Evolutionary conservation across 1,140 invertebrate species (phyloP).

Genomic region (Nephotettix cincticeps): DNA sequence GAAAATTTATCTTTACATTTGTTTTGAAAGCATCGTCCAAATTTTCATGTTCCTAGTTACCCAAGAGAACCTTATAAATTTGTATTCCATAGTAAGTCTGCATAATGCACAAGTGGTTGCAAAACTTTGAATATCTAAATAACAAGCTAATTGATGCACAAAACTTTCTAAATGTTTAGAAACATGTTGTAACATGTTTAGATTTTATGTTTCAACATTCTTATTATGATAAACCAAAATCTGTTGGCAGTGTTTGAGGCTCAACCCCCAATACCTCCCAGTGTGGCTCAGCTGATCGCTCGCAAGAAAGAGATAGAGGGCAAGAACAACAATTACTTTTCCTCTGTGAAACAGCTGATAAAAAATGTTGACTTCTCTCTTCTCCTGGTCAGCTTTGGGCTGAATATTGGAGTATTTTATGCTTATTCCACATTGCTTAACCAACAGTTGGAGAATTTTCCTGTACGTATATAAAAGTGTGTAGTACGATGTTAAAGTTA

Average conservation of each 20-base stretch:
- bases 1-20: no score
- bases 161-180: no score
- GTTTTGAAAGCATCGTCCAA: no score
- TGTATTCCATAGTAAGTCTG: no score
- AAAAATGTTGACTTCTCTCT: slow-evolving; percentile 77
- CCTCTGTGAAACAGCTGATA: slow-evolving; percentile 69
- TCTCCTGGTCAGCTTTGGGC: slow-evolving; percentile 81
- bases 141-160: no score
- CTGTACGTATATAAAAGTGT: slow-evolving; percentile 56
- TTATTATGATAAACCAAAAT: no score
- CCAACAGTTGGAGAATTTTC: slow-evolving; percentile 73
- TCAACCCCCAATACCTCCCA: slow-evolving; percentile 75
- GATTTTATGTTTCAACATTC: no score
- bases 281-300: slow-evolving; percentile 63
- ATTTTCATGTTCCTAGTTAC: no score
- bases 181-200: no score
- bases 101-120: no score
- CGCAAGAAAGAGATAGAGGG: slow-evolving; percentile 47
- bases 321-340: slow-evolving; percentile 57
- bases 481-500: not conserved
- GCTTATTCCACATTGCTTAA: slow-evolving; percentile 92
- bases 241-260: slow-evolving; percentile 75
- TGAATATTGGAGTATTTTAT: slow-evolving; percentile 94
- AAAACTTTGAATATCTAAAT: no score
- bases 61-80: no score